These are phyloP conservation scores for Drosophila monieri DNA, from an alignment of 2,888 invertebrate genomes.

Conservation along the genomic window DNA sequence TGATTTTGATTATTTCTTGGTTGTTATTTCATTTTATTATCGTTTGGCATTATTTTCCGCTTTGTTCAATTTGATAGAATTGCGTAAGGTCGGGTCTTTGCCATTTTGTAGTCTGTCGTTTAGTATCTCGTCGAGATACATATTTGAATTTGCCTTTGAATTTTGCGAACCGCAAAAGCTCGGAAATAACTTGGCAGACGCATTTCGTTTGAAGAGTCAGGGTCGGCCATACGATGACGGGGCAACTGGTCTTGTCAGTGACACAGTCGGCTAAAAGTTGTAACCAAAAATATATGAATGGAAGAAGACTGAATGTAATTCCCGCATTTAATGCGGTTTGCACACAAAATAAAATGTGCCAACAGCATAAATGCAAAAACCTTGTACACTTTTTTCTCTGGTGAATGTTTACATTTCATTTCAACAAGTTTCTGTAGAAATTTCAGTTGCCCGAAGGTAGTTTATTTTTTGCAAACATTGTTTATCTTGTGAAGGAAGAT, in stretches of 20 bases:
- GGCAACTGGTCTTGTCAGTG: constrained; percentile 20
- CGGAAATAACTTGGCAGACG: constrained; percentile 43
- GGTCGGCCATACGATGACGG: constrained; percentile 16
- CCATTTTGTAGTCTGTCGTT: constrained; percentile 17
- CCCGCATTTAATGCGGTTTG: constrained; percentile 4
- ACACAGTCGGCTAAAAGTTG: constrained; percentile 29
- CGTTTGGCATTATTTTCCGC: constrained; percentile 29
- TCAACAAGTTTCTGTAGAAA: constrained; percentile 17
- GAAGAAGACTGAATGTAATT: constrained; percentile 9
- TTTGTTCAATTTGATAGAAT: constrained; percentile 37
- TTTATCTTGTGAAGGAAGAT: not conserved
- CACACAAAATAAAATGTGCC: constrained; percentile 37
- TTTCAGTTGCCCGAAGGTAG: constrained; percentile 6
- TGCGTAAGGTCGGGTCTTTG: constrained; percentile 53
- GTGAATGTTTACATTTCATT: constrained; percentile 34
- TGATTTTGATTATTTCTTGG: constrained; percentile 33
- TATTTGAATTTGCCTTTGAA: constrained; percentile 37
- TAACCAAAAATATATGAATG: constrained; percentile 18
- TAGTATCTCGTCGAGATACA: constrained; percentile 17
- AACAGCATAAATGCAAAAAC: constrained; percentile 38
- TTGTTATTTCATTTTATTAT: constrained; percentile 10
- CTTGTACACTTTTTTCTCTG: constrained; percentile 13
- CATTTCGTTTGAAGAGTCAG: constrained; percentile 29
- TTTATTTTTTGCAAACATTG: constrained; percentile 1
- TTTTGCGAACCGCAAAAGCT: constrained; percentile 48